A percentile compares a stretch with the other conserved stretches of the same genome.
These are phyloP conservation scores for Andrena trimmerana DNA, from an alignment of 2,888 invertebrate species.

Conservation along the genomic window DNA sequence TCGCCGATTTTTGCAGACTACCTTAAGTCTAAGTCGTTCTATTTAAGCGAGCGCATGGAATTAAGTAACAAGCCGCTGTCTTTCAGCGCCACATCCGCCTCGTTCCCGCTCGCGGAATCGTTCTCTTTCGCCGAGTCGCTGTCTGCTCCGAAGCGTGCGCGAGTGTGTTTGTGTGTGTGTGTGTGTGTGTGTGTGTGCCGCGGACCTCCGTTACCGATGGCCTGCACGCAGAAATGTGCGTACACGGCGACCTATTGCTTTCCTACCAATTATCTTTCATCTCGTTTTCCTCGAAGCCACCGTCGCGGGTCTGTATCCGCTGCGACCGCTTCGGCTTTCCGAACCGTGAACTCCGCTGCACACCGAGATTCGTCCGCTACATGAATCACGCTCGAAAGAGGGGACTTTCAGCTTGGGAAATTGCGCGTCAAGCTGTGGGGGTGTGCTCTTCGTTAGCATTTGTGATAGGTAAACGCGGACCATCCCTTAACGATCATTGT, in stretches of 20 bases:
- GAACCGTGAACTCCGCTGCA: constrained; percentile 31
- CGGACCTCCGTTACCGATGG: constrained; percentile 22
- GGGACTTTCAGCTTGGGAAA: constrained; percentile 8
- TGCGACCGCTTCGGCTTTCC: constrained; percentile 15
- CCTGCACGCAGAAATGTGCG: constrained; percentile 45
- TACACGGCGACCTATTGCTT: constrained; percentile 58
- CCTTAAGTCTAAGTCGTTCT: constrained; percentile 80
- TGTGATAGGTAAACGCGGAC: neutral
- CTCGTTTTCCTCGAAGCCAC: constrained; percentile 51
- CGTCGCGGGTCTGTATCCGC: constrained; percentile 11
- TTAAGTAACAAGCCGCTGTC: constrained; percentile 81
- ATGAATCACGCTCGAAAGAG: constrained; percentile 39
- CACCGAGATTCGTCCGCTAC: constrained; percentile 30
- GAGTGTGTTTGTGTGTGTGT: neutral
- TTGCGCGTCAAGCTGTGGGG: neutral
- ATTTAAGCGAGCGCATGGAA: constrained; percentile 80
- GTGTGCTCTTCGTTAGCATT: neutral
- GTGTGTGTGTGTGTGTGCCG: neutral
- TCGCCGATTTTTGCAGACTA: constrained; percentile 79
- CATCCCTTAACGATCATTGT: too few relatives aligned
- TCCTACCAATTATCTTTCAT: constrained; percentile 62
- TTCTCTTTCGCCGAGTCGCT: constrained; percentile 2
- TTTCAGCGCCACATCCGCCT: constrained; percentile 80
- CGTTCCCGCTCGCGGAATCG: constrained; percentile 32
- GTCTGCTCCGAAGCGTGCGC: neutral